A percentile compares a stretch with the other conserved stretches of the same genome.
phyloP scores from a whole-genome alignment of 2,888 invertebrate genomes.

The Chelonus formosanus region DNA sequence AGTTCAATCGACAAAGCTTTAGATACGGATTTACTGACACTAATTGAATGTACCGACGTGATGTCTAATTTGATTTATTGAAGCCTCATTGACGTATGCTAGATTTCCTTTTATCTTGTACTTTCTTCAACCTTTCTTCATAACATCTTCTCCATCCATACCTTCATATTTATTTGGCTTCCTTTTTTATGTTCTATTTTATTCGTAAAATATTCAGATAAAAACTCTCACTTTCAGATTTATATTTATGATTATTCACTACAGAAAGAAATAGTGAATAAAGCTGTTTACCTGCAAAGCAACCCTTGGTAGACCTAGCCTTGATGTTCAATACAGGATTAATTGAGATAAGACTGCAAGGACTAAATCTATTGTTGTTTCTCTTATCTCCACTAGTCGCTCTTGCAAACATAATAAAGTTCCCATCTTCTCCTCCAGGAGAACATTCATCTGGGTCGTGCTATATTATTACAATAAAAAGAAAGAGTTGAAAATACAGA shows the following conservation, averaged over 20 bases:
- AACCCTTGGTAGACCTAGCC: conserved; percentile 85
- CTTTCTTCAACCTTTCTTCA: too few species aligned
- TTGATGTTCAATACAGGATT: conserved; percentile 89
- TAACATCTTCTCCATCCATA: too few species aligned
- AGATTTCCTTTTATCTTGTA: too few species aligned
- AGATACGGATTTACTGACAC: conserved; percentile 35
- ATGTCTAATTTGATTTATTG: conserved; percentile 36
- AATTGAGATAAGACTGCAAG: conserved; percentile 89
- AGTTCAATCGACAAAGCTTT: conserved; percentile 36
- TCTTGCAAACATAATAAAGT: conserved; percentile 98
- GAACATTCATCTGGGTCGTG: conserved; percentile 93
- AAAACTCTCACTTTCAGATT: too few species aligned
- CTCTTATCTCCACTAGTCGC: conserved; percentile 97
- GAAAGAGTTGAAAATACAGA: not conserved
- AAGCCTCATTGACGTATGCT: not conserved
- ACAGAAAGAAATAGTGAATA: too few species aligned
- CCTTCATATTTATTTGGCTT: too few species aligned
- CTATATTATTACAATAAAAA: conserved; percentile 64
- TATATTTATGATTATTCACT: too few species aligned
- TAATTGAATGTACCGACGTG: conserved; percentile 43
- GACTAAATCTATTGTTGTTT: conserved; percentile 96
- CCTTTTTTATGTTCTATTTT: too few species aligned
- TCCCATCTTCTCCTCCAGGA: conserved; percentile 92
- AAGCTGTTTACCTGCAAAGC: conserved; percentile 78
- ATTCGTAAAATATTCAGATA: too few species aligned